Conservation (phyloP, 2,888 invertebrate genomes). For the Napeogenes inachia region DNA sequence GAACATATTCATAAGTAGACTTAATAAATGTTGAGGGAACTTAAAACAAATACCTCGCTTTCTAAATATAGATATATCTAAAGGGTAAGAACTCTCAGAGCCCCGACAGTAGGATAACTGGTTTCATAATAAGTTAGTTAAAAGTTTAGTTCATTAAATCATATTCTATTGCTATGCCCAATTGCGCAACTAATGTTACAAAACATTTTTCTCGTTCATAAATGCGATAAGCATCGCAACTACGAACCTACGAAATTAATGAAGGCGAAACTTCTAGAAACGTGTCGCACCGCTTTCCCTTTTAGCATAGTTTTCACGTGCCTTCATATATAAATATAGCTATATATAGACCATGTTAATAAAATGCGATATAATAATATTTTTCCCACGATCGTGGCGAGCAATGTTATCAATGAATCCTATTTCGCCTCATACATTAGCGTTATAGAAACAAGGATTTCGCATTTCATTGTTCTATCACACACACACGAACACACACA, state of each 20-base stretch:
- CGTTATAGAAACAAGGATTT: too few relatives aligned
- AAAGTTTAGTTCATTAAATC: constrained; percentile 3
- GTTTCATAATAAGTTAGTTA: constrained; percentile 11
- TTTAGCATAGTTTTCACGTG: constrained; percentile 40
- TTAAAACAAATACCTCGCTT: not conserved
- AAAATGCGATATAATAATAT: not conserved
- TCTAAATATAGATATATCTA: constrained; percentile 3
- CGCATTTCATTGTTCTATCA: too few relatives aligned
- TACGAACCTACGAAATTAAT: constrained; percentile 26
- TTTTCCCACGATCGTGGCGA: too few relatives aligned
- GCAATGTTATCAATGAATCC: too few relatives aligned
- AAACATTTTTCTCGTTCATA: constrained; percentile 18
- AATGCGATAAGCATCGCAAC: constrained; percentile 21
- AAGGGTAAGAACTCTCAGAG: not conserved
- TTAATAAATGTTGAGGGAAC: too few relatives aligned
- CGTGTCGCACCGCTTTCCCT: constrained; percentile 38
- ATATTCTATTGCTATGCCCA: not conserved
- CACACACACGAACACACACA: too few relatives aligned
- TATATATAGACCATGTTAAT: constrained; percentile 5
- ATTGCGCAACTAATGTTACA: not conserved
- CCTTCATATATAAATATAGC: constrained; percentile 16
- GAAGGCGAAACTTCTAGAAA: constrained; percentile 28
- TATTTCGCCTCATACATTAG: too few relatives aligned
- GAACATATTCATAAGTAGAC: too few relatives aligned
- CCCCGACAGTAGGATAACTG: constrained; percentile 1